Evolutionary conservation across 1,140 invertebrate species (phyloP), one percentile per base, ranked within the genome.

Genomic region (Geopemphigus sp.): DNA sequence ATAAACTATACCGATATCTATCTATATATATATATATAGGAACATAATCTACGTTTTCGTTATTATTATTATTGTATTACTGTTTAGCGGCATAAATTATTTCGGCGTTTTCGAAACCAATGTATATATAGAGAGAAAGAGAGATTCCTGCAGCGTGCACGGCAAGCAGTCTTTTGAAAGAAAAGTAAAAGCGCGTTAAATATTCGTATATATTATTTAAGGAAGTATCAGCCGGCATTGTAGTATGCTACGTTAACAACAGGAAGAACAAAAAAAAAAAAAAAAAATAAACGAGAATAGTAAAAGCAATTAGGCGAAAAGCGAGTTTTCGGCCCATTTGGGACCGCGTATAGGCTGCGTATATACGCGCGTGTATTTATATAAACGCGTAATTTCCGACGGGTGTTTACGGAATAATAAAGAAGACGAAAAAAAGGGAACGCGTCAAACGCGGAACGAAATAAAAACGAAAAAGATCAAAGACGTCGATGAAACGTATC

Each of bases 401-500:
- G 24, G 47, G 17, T 72, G 68, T 54, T 72, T 72, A 54, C 12
- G 26, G 12, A 72, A 72, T 47, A 45, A 66, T 22, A 45, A 45
- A 66, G 14, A 66, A 14, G 22, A 66, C 1, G 14, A 50, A 50
- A 66, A 39, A 61, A 32, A 26, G n/a, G 45, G 14, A 70, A 29
- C 47, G 29, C 68, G 47, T 54, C 50, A 72, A 54, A 72, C 68
- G 14, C 68, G 17, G 53, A 29, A 54, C 17, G 50, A 11, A 19
- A 72, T 14, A 22, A 72, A 26, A 54, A 72, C 4, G 26, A 70
- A 70, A 53, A 26, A 53, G 24, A 72, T 72, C 68, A 72, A 72
- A 72, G 68, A 54, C 68, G 68, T 29, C 68, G 54, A 54, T 54
- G 68, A 54, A 72, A 72, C 68, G 68, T 54, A 54, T 72, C 68